Conservation (phyloP, 2,888 invertebrate genomes). For the Rhagonycha lutea region DNA sequence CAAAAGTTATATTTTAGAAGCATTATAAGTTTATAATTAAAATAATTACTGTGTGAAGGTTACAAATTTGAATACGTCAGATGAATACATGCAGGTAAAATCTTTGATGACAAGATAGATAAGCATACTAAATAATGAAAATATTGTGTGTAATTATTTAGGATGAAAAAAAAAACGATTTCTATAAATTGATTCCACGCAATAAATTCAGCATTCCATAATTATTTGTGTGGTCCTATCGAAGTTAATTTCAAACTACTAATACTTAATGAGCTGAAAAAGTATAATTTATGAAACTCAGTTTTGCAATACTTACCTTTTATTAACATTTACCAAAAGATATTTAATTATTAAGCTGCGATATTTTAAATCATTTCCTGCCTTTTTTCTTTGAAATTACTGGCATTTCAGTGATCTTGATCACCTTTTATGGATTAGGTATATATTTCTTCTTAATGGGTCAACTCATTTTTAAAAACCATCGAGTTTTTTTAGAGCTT, state of each 20-base stretch:
- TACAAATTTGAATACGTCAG: neutral
- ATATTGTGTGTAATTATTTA: neutral
- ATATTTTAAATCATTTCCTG: neutral
- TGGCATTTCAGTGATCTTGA: neutral
- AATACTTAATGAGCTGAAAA: neutral
- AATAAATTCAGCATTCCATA: neutral
- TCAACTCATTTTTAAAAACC: neutral
- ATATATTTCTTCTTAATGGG: neutral
- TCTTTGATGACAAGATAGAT: neutral
- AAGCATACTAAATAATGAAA: neutral
- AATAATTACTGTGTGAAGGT: neutral
- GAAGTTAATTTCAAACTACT: neutral
- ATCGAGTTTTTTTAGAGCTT: neutral
- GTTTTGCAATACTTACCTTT: neutral
- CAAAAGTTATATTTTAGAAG: neutral
- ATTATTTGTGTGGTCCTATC: neutral
- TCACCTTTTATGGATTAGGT: neutral
- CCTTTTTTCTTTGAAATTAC: neutral
- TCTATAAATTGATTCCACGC: neutral
- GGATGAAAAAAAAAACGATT: too few relatives aligned
- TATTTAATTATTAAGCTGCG: neutral
- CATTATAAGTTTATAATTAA: neutral
- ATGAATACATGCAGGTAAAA: neutral
- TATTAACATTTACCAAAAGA: neutral
- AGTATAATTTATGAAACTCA: neutral